A percentile compares a stretch with the other conserved stretches of the same genome.
phyloP scores from a whole-genome alignment of 1,140 invertebrate genomes.

The Elysia chlorotica region DNA sequence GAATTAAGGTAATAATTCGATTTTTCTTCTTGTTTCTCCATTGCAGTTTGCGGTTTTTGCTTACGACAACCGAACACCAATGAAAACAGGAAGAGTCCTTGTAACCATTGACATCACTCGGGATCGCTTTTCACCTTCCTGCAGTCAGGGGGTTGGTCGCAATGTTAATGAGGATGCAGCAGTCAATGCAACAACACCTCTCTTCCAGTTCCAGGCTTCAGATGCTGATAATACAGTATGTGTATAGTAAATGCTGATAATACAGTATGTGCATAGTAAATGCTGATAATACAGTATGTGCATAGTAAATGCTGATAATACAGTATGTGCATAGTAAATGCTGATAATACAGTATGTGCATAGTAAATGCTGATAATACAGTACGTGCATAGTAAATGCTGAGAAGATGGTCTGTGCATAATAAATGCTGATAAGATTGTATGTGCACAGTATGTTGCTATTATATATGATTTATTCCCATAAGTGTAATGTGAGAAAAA shows the following conservation, averaged over 20 bases:
- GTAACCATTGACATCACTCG: constrained; percentile 6
- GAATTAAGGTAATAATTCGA: too few relatives aligned
- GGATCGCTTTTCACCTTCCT: constrained; percentile 8
- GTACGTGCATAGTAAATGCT: too few relatives aligned
- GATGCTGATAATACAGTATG: constrained; percentile 8
- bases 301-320: neutral
- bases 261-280: too few relatives aligned
- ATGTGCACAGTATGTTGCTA: too few relatives aligned
- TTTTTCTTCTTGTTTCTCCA: neutral
- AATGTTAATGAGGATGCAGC: neutral
- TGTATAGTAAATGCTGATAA: too few relatives aligned
- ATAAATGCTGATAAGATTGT: too few relatives aligned
- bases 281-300: too few relatives aligned
- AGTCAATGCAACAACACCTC: neutral
- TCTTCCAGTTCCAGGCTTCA: constrained; percentile 5
- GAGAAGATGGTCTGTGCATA: too few relatives aligned
- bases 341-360: neutral
- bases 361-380: neutral
- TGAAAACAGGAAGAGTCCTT: neutral
- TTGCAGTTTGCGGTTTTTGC: constrained; percentile 17
- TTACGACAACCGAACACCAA: constrained; percentile 8
- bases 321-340: neutral
- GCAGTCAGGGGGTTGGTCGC: neutral
- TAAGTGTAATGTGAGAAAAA: too few relatives aligned
- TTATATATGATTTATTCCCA: too few relatives aligned